Base-by-base conservation (phyloP, 2,888 invertebrate species). In the Camptogramma bilineatum region DNA sequence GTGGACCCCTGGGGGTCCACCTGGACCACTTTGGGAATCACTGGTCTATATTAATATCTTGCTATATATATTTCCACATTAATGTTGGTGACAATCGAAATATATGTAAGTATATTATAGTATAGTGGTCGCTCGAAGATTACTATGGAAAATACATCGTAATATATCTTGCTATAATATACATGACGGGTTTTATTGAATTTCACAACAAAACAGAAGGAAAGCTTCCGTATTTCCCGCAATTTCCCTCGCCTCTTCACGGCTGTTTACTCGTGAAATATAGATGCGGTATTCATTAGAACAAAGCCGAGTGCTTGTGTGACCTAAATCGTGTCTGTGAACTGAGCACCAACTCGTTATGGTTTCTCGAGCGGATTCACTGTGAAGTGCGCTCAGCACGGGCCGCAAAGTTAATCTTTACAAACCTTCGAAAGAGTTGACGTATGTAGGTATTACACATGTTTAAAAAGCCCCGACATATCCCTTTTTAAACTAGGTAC, bases 261-360 rank as follows among this genome's bases (percentile, higher is more conserved):
- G 16, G 31, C 34, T 18, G 46, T 59, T 56, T 58, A 55, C 48
- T 28, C 39, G 60, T 64, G 47, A 61, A 65, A 65, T 54, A 54
- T 64, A 58, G 59, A 64, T 62, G 48, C 17, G 39, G 51, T 56
- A 62, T 65, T 65, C 68, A 58, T 60, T 48, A 55, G 56, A 55
- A 69, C 64, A 64, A 66, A 69, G 54, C 31, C 46, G 39, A 24
- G 55, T 60, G 68, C 59, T 62, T 64, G 69, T 62, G 55, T 66
- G 71, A 69, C 71, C 68, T 58, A 58, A 66, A 71, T 69, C 54
- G 52, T 47, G 58, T 54, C 56, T 53, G 58, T 50, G 53, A 52
- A 46, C 44, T 52, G 59, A 59, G 44, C 44, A 58, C 51, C 28
- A 63, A 50, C 68, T 66, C 59, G 51, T 62, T 65, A 63, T 52